Conservation (phyloP, 1,140 invertebrate species). For the Dreissena rostriformis region DNA sequence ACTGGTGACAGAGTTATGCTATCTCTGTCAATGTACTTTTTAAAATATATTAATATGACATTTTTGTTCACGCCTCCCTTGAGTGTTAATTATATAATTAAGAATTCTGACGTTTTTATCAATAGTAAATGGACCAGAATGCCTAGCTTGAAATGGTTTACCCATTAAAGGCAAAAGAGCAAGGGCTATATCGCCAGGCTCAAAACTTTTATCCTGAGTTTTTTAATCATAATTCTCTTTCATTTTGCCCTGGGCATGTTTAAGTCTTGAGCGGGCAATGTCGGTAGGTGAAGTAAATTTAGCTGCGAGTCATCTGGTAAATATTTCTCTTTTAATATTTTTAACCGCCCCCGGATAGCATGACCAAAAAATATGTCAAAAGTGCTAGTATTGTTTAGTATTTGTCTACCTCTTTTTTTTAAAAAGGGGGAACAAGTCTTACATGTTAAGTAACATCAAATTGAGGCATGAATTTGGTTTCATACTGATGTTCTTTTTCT, state of each 20-base stretch:
- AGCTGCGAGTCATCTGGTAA: neutral
- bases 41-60: slow-evolving; percentile 52
- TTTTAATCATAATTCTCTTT: slow-evolving; percentile 45
- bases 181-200: slow-evolving; percentile 45
- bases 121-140: slow-evolving; percentile 52
- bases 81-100: slow-evolving; percentile 46
- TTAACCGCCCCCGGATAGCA: neutral
- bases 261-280: neutral
- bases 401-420: no score
- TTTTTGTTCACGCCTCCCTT: slow-evolving; percentile 22
- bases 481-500: no score
- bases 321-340: neutral
- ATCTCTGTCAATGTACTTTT: slow-evolving; percentile 27
- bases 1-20: neutral
- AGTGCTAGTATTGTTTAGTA: no score
- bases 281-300: neutral
- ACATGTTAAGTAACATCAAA: no score
- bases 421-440: no score
- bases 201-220: slow-evolving; percentile 35
- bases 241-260: neutral
- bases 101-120: slow-evolving; percentile 28
- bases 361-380: neutral
- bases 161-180: slow-evolving; percentile 50
- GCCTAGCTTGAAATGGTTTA: slow-evolving; percentile 47
- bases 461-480: no score